Evolutionary conservation across 2,888 invertebrate genomes (phyloP), one percentile per base, ranked within the genome.

Genomic region (Bombyx huttoni): DNA sequence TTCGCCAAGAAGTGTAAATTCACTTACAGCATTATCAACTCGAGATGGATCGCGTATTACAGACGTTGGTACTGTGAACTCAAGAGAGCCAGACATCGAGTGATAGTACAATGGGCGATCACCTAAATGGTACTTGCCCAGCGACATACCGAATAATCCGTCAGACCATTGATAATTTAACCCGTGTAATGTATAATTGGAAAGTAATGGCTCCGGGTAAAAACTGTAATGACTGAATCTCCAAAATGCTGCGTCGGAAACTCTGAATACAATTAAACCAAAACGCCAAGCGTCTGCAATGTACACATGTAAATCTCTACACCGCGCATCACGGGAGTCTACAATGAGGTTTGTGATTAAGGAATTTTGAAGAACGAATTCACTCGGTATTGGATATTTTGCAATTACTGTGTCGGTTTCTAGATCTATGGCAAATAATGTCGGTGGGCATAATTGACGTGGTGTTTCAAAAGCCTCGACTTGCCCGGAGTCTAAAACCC

Each of bases 141-240:
- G 73, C 0, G 94, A 92, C 78, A 94, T 86, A 0, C 94, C 94
- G 63, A 95, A 95, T 6, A 95, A 81, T 0, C 95, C 95, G 62
- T 95, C 95, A 3, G 92, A 89, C 95, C 95, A 96, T 64, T 94
- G 93, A 67, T 93, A 96, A 60, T 93, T 92, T 8, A 95, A 66
- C 12, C 93, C 94, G 58, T 94, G 93, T 7, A 95, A 73, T 54
- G 93, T 93, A 67, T 94, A 96, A 64, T 93, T 92, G 1, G 94
- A 90, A 1, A 93, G 89, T 9, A 94, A 70, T 0, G 94, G 94
- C 68, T 94, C 94, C 0, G 94, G 94, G 64, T 89, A 92, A 81
- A 91, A 96, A 47, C 85, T 91, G 70, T 75, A 94, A 91, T 86
- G 96, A 89, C 63, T 92, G 90, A 60, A 96, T 75, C 70, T 76